Evolutionary conservation across 2,888 invertebrate species (phyloP), one percentile per base, ranked within the genome.

Genomic region (Morinoia aosen): DNA sequence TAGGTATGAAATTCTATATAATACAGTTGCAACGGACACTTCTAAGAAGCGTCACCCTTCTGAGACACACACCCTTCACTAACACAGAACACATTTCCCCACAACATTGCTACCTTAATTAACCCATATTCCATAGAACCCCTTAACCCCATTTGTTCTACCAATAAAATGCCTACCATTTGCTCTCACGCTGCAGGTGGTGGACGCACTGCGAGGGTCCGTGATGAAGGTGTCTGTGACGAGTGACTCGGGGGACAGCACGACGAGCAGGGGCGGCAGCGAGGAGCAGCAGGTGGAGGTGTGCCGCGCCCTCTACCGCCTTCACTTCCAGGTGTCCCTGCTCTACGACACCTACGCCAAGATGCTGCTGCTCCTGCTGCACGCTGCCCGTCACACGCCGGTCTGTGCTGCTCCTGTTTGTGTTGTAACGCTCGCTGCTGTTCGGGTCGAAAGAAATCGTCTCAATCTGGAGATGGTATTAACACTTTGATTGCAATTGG

Each of bases 251-350:
- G 97, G 97, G 76, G 97, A 97, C 12, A 97, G 96, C 96, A 95
- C 91, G 12, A 58, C 48, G 40, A 95, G 95, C 95, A 95, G 95
- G 11, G 95, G 95, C 19, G n/a, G 64, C 64, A 95, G 58, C 39
- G 64, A 95, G 25, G 96, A 96, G 94, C 96, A 96, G 90, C 96
- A 96, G 58, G 95, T 96, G 40, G 96, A 96, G 64, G 95, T 96
- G 96, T 99, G 99, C 33, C 98, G 98, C 96, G 98, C 98, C 95
- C 98, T 99, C 56, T 99, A 99, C 97, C 99, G 99, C 97, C 98
- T 99, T 33, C 98, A 98, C 97, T 99, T 99, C 97, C 99, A 99
- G 97, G 97, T 99, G 96, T 97, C 99, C 90, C 97, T 99, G 96
- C 97, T 99, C 57, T 98, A 99, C 96, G 99, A 99, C 96, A 97